Evolutionary conservation across 2,113 vertebrate species (phyloP).

Genomic region (Cathartes aura): DNA sequence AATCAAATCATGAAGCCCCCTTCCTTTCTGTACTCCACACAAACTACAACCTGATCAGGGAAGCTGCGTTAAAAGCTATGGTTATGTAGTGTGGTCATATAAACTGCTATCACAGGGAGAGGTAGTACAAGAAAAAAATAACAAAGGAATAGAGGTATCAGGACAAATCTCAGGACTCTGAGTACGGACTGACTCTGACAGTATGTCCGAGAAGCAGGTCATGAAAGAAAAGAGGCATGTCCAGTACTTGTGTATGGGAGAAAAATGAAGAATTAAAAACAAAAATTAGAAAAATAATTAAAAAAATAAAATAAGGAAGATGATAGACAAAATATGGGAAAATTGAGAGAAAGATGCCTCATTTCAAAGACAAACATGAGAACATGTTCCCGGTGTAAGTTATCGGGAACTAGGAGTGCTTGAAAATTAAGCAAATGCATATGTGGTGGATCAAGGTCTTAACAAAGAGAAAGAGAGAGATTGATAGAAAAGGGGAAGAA

Average conservation of each 20-base stretch:
- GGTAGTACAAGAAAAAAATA: neutral
- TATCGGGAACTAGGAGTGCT: neutral
- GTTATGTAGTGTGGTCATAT: neutral
- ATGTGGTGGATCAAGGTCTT: neutral
- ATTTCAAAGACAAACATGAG: neutral
- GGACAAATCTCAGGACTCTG: neutral
- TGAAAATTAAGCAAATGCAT: neutral
- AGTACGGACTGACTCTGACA: too few relatives aligned
- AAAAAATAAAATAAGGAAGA: neutral
- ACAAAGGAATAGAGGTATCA: neutral
- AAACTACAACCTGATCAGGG: neutral
- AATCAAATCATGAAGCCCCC: neutral
- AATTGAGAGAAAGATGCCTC: neutral
- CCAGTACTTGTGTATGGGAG: rapidly evolving
- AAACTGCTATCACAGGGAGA: neutral
- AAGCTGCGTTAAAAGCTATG: neutral
- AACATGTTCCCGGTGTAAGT: neutral
- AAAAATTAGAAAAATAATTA: neutral
- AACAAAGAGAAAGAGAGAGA: neutral
- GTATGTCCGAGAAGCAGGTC: neutral
- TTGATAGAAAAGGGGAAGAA: neutral
- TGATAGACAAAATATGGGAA: neutral
- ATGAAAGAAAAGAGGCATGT: neutral
- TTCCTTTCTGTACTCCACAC: neutral
- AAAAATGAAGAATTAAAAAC: neutral